Evolutionary conservation across 92 coral and sea anemone genomes (phyloP), one percentile per base, ranked within the genome.

Genomic region (Umimayanthus chanpuru): DNA sequence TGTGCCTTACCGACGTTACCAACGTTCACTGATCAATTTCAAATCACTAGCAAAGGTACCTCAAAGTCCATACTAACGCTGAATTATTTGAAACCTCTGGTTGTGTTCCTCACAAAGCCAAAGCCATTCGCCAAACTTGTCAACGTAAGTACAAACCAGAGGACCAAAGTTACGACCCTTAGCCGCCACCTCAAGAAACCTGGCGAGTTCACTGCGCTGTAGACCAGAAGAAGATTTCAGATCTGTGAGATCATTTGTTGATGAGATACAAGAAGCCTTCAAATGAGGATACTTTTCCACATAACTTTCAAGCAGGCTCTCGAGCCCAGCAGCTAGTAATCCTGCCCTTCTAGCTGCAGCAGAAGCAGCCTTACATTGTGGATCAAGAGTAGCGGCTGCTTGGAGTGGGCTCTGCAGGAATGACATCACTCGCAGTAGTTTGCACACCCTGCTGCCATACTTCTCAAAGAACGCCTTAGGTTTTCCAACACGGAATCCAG

Each of bases 71-170:
- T 53, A 61, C 25, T 61, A 61, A 61, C 68, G 68, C 25, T 61
- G 5, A 61, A 61, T 26, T 20, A 61, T 23, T 61, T 61, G 68
- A 23, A 61, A 61, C 25, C 68, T 61, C 68, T 61, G 68, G 25
- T 61, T 61, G 68, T 61, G 68, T 23, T 61, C 68, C 68, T 61
- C 68, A 5, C 68, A 61, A 18, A 61, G 68, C 68, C 68, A 61
- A 61, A 61, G 25, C 68, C 68, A 61, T 61, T 61, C 68, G 21
- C 68, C 68, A 61, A 61, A 49, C 83, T 73, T 88, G 64, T 72
- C 82, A 28, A 88, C 88, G 58, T 81, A 74, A 49, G 91, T 88
- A 36, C 82, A 88, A 72, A 74, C 76, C 47, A 88, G 82, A 88
- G 90, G 90, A 47, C 90, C 90, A 49, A 88, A 88, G 36, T 68